Evolutionary conservation across 2,888 invertebrate genomes (phyloP), one percentile per base, ranked within the genome.

Genomic region (Bombylius discolor): DNA sequence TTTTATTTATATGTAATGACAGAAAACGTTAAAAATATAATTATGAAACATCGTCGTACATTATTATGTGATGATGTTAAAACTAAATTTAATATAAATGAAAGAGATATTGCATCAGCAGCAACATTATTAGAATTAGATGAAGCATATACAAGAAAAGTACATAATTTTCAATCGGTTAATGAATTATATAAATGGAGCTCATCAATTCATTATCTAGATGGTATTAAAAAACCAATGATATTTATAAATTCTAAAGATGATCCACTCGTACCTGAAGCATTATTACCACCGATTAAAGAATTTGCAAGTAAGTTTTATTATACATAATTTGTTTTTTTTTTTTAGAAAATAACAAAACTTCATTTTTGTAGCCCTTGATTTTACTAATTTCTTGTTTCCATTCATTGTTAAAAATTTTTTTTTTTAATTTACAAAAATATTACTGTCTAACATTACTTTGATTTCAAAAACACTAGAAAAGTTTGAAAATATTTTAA

Each of bases 1-100:
- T 83, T 90, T 67, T 96, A 96, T 74, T 77, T 93, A 57, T 94
- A 90, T 74, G 83, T 90, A 58, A 94, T 96, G 88, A 93, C 94
- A 0, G 91, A 92, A 71, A 91, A 92, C 71, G 85, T 94, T 71
- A 89, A 90, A 63, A 85, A 84, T 67, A 85, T 95, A 58, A 87
- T 96, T 62, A 79, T 89, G n/a, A 80, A 85, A 53, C 92, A 95
- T 74, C 84, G 88, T 65, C 79, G 84, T 61, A 80, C 83, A 57
- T 74, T 94, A 54, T 77, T 94, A 51, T 83, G 83, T 31, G 83
- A 85, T 48, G 87, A 89, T 49, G 79, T 86, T 23, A 86, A 84
- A 69, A 77, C 76, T 55, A 78, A 80, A 56, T 82, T 80, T 69
- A 78, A 79, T 61, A 76, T 91, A 51, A 86, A 86, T 65, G 91